These are phyloP conservation scores for Ephialtes manifestator DNA, from an alignment of 2,888 invertebrate genomes.

Conservation along the genomic window DNA sequence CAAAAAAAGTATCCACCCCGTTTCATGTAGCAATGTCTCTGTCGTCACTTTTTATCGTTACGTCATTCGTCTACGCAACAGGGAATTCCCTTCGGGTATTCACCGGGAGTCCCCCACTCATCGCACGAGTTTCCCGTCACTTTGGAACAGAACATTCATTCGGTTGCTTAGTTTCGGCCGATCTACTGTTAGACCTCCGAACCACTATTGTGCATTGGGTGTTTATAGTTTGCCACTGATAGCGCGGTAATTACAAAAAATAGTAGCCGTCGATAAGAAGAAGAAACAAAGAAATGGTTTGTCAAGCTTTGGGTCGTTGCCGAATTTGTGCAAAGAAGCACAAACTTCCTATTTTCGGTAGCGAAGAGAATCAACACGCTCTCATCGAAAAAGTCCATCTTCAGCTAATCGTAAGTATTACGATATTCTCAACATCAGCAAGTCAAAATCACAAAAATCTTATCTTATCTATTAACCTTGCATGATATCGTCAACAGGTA, in stretches of 20 bases:
- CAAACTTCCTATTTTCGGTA: constrained; percentile 64
- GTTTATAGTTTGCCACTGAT: neutral
- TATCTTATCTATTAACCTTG: neutral
- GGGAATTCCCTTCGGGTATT: constrained; percentile 70
- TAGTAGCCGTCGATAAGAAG: neutral
- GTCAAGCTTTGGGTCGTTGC: constrained; percentile 67
- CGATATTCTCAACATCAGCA: neutral
- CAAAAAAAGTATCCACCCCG: neutral
- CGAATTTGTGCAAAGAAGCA: constrained; percentile 67
- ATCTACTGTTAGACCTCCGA: neutral
- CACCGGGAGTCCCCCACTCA: constrained; percentile 63
- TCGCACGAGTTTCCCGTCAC: neutral
- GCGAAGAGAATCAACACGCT: constrained; percentile 58
- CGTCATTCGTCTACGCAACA: constrained; percentile 19
- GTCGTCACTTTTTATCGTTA: constrained; percentile 3
- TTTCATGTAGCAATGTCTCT: no score
- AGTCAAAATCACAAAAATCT: neutral
- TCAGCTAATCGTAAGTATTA: constrained; percentile 66
- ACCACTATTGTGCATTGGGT: neutral
- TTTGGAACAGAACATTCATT: constrained; percentile 2
- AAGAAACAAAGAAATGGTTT: constrained; percentile 59
- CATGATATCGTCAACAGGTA: constrained; percentile 48
- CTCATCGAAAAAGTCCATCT: constrained; percentile 67
- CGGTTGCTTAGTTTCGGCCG: neutral
- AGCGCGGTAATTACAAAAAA: neutral